A percentile compares a stretch with the other conserved stretches of the same genome.
These are phyloP conservation scores for Crocuta crocuta DNA, from an alignment of 2,113 vertebrate genomes.

Conservation along the genomic window DNA sequence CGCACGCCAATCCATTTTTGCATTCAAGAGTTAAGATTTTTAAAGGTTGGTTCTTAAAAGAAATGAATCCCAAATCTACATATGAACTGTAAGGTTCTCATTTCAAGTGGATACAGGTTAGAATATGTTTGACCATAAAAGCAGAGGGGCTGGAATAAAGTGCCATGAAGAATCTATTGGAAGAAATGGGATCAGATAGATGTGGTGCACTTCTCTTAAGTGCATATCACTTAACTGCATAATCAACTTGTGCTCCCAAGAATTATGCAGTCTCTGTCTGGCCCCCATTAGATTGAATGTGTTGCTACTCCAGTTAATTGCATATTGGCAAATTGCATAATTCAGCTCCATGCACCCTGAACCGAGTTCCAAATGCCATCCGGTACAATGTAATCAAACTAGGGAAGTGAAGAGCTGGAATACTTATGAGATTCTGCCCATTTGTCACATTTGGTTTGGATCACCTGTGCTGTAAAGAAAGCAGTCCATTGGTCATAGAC, in stretches of 20 bases:
- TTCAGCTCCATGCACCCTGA: constrained; percentile 73
- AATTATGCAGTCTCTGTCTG: constrained; percentile 76
- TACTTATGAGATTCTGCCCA: constrained; percentile 65
- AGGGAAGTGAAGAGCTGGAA: constrained; percentile 65
- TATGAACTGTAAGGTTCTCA: constrained; percentile 9
- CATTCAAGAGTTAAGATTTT: constrained; percentile 31
- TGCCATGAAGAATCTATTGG: constrained; percentile 45
- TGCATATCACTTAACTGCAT: constrained; percentile 79
- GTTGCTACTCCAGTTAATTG: constrained; percentile 80
- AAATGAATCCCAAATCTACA: constrained; percentile 49
- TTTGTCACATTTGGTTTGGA: constrained; percentile 68
- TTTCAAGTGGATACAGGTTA: constrained; percentile 54
- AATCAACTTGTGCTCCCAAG: constrained; percentile 73
- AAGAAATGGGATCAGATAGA: constrained; percentile 71
- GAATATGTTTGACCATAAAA: constrained; percentile 59
- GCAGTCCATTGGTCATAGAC: background rate
- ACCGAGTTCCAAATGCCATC: constrained; percentile 68
- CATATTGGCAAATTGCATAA: constrained; percentile 76
- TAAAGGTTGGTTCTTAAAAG: constrained; percentile 50
- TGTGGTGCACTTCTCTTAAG: constrained; percentile 73
- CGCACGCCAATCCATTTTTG: background rate
- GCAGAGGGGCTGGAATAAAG: constrained; percentile 47
- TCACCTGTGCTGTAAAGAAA: background rate
- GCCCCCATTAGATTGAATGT: constrained; percentile 78
- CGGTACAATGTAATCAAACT: constrained; percentile 75